These are phyloP conservation scores for Xenopus borealis DNA, from an alignment of 2,113 vertebrate genomes.

Conservation along the genomic window DNA sequence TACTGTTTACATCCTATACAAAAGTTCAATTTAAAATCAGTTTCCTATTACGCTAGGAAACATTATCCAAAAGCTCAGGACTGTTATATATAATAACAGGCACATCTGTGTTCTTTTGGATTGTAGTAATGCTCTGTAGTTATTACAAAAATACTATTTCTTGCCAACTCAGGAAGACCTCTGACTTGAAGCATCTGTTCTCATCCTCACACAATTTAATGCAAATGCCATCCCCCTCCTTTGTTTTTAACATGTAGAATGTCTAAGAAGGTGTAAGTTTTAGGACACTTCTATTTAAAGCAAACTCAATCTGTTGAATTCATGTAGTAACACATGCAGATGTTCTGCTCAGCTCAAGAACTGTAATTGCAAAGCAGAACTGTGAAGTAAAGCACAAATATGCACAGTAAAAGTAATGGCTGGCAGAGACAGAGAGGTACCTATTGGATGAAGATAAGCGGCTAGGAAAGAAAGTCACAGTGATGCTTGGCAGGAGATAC, in stretches of 20 bases:
- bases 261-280: not conserved
- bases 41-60: too few species aligned
- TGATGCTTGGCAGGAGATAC: conserved; percentile 9
- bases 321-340: not conserved
- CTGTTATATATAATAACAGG: too few species aligned
- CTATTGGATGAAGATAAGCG: conserved; percentile 6
- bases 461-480: conserved; percentile 1
- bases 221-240: too few species aligned
- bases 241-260: not conserved
- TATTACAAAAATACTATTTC: too few species aligned
- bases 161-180: too few species aligned
- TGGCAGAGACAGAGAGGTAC: not conserved
- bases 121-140: too few species aligned
- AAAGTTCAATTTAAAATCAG: too few species aligned
- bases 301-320: not conserved
- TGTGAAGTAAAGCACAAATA: not conserved
- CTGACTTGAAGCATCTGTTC: too few species aligned
- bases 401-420: not conserved
- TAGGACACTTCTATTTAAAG: not conserved
- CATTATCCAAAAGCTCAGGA: too few species aligned
- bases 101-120: too few species aligned
- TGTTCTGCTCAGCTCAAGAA: not conserved
- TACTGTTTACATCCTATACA: too few species aligned
- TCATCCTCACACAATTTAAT: too few species aligned
- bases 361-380: not conserved